Percentiles rank a stretch among this genome's conserved stretches.
Evolutionary conservation across 2,888 invertebrate species (phyloP).

Genomic region (Autographa pulchrina): DNA sequence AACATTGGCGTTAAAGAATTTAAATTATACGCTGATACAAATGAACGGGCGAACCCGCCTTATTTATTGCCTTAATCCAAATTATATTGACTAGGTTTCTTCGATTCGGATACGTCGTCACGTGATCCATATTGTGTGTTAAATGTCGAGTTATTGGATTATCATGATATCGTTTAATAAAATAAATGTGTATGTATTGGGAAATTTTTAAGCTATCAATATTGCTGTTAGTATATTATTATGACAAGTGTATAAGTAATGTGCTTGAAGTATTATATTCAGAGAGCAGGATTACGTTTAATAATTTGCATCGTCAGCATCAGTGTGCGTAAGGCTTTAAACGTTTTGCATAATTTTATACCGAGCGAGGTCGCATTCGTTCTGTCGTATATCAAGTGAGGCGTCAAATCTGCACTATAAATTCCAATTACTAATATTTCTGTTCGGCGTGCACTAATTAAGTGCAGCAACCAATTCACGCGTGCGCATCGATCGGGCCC

Average conservation of each 20-base stretch:
- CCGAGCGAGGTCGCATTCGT: conserved; percentile 56
- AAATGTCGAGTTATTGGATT: conserved; percentile 50
- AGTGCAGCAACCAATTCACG: conserved; percentile 82
- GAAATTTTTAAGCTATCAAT: conserved; percentile 48
- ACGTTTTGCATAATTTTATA: conserved; percentile 47
- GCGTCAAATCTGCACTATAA: conserved; percentile 73
- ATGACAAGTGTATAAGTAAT: conserved; percentile 38
- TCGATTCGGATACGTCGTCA: conserved; percentile 80
- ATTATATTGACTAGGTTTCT: conserved; percentile 87
- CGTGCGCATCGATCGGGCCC: conserved; percentile 79
- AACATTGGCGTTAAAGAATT: conserved; percentile 90
- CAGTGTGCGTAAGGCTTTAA: conserved; percentile 28
- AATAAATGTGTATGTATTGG: conserved; percentile 55
- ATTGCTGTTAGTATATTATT: conserved; percentile 40
- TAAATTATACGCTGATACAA: conserved; percentile 89
- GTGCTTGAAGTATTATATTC: background rate
- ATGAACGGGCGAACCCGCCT: conserved; percentile 86
- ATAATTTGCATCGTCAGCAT: background rate
- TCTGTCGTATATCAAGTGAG: conserved; percentile 70
- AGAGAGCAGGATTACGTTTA: background rate
- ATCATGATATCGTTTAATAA: conserved; percentile 54
- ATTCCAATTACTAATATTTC: conserved; percentile 85
- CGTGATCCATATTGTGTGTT: conserved; percentile 70
- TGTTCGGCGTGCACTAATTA: conserved; percentile 83
- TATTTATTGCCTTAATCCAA: conserved; percentile 89